Evolutionary conservation across 2,113 vertebrate species (phyloP).

Genomic region (Engystomops pustulosus): DNA sequence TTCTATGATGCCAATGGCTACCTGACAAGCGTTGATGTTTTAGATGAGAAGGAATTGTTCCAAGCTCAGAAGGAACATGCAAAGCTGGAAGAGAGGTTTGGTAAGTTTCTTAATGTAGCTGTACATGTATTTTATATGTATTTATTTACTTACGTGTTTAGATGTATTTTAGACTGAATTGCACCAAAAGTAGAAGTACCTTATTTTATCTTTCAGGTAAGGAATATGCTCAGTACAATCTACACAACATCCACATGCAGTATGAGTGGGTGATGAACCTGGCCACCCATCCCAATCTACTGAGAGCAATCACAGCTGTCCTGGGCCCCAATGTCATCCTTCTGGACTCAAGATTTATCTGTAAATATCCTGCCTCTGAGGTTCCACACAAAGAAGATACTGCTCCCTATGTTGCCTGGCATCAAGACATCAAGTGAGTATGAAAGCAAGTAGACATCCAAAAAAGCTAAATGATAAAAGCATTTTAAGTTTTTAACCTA

Average conservation of each 20-base stretch:
- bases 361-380: conserved; percentile 73
- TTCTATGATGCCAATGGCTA: conserved; percentile 60
- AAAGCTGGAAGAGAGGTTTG: conserved; percentile 74
- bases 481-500: neutral
- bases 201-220: conserved; percentile 64
- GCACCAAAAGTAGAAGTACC: no score
- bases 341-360: conserved; percentile 81
- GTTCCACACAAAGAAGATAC: conserved; percentile 51
- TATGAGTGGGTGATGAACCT: conserved; percentile 75
- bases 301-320: conserved; percentile 67
- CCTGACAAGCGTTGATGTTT: conserved; percentile 69
- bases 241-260: conserved; percentile 78
- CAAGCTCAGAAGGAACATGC: conserved; percentile 68
- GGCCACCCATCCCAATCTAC: conserved; percentile 69
- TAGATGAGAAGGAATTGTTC: conserved; percentile 69
- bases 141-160: no score
- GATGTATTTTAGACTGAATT: no score
- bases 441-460: neutral
- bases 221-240: conserved; percentile 76
- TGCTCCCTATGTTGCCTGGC: conserved; percentile 79
- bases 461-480: no score
- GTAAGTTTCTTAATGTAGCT: conserved; percentile 68
- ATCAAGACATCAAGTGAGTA: conserved; percentile 80
- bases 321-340: conserved; percentile 76
- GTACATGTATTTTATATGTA: no score